Evolutionary conservation across 1,140 invertebrate species (phyloP).

Genomic region (Meteorus sp.): DNA sequence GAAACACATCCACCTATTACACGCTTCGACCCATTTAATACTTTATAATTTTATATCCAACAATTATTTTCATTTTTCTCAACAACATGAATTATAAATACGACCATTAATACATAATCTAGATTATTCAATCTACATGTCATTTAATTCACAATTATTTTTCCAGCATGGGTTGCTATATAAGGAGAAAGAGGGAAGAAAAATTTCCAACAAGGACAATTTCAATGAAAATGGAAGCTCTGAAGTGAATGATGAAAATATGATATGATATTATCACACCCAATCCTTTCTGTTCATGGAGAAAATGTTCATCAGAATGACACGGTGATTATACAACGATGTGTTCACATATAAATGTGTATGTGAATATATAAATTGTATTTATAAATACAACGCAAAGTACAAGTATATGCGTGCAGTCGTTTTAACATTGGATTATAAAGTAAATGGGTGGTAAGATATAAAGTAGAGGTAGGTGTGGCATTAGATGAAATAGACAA

Average conservation of each 20-base stretch:
- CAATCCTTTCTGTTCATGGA: too few species aligned
- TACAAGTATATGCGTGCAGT: conserved; percentile 11
- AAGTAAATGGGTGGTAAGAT: conserved; percentile 32
- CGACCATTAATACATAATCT: neutral
- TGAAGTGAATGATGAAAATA: too few species aligned
- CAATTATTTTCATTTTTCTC: neutral
- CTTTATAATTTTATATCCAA: too few species aligned
- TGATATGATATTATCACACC: too few species aligned
- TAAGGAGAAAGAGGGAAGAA: too few species aligned
- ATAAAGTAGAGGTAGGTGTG: conserved; percentile 51
- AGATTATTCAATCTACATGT: neutral
- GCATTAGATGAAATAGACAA: conserved; percentile 43
- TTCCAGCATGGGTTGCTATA: neutral
- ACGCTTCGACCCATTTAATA: too few species aligned
- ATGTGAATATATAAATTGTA: neutral
- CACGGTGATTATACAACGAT: too few species aligned
- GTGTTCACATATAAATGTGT: neutral
- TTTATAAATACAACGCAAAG: neutral
- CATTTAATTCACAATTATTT: neutral
- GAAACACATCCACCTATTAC: neutral
- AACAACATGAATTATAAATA: neutral
- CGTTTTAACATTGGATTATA: conserved; percentile 39
- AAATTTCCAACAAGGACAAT: too few species aligned
- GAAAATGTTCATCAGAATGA: too few species aligned
- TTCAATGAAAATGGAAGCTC: too few species aligned